phyloP scores from a whole-genome alignment of 2,113 vertebrate species.

The Gymnorhina tibicen region DNA sequence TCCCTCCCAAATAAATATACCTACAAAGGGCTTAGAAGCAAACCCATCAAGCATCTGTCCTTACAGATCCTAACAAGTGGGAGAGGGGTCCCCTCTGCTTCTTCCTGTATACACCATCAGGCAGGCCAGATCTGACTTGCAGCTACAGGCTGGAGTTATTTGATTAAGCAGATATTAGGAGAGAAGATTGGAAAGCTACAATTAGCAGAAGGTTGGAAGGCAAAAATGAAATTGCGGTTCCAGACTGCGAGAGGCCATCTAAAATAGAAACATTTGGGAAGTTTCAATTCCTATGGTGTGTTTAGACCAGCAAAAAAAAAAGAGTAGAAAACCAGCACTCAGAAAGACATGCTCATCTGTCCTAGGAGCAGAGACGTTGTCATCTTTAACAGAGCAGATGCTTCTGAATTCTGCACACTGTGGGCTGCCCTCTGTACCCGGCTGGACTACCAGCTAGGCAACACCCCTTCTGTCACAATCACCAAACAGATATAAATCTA shows the following conservation, averaged over 20 bases:
- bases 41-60: neutral
- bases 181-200: neutral
- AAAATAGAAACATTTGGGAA: neutral
- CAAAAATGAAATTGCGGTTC: neutral
- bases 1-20: neutral
- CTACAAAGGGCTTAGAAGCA: neutral
- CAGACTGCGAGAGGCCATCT: neutral
- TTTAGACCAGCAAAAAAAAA: neutral
- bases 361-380: neutral
- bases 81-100: neutral
- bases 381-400: neutral
- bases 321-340: neutral
- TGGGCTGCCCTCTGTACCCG: neutral
- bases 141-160: neutral
- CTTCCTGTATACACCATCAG: neutral
- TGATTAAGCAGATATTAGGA: neutral
- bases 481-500: neutral
- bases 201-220: neutral
- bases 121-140: neutral
- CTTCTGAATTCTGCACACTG: neutral
- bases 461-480: neutral
- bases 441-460: neutral
- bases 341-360: neutral
- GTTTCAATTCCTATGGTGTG: neutral
- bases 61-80: neutral